phyloP scores from a whole-genome alignment of 2,797 vertebrate genomes.

The Morelia viridis region DNA sequence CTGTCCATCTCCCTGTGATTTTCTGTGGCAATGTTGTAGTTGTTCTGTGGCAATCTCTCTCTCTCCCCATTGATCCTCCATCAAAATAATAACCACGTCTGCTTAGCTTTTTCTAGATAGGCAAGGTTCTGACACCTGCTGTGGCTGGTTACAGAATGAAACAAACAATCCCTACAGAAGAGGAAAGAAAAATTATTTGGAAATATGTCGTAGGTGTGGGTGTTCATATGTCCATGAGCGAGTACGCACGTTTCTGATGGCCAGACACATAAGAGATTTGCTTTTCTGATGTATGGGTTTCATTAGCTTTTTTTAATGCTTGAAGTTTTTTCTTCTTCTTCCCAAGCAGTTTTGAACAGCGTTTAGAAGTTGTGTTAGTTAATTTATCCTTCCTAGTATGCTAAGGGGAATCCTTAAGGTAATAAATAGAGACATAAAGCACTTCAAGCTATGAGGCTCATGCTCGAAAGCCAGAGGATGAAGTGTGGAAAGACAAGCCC shows the following conservation, averaged over 20 bases:
- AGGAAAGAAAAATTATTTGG: not conserved
- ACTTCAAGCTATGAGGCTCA: conserved; percentile 28
- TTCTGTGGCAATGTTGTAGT: not conserved
- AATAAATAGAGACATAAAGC: conserved; percentile 28
- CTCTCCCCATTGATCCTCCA: not conserved
- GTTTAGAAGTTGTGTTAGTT: conserved; percentile 55
- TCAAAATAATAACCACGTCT: not conserved
- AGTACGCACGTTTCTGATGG: not conserved
- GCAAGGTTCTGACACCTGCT: not conserved
- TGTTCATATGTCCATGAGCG: too few species aligned
- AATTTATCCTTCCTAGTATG: conserved; percentile 55
- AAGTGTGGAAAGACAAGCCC: conserved; percentile 19
- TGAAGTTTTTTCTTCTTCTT: conserved; percentile 19
- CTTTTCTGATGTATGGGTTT: conserved; percentile 41
- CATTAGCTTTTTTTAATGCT: conserved; percentile 47
- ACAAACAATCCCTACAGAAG: not conserved
- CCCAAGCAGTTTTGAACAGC: conserved; percentile 24
- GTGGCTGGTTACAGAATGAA: not conserved
- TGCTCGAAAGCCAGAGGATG: not conserved
- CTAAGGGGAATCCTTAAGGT: conserved; percentile 57
- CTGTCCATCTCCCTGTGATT: not conserved
- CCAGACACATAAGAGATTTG: not conserved
- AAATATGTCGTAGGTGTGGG: not conserved
- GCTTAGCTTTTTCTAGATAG: not conserved
- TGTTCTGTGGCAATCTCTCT: not conserved